Evolutionary conservation across 2,113 vertebrate genomes (phyloP), one percentile per base, ranked within the genome.

Genomic region (Plecotus auritus): DNA sequence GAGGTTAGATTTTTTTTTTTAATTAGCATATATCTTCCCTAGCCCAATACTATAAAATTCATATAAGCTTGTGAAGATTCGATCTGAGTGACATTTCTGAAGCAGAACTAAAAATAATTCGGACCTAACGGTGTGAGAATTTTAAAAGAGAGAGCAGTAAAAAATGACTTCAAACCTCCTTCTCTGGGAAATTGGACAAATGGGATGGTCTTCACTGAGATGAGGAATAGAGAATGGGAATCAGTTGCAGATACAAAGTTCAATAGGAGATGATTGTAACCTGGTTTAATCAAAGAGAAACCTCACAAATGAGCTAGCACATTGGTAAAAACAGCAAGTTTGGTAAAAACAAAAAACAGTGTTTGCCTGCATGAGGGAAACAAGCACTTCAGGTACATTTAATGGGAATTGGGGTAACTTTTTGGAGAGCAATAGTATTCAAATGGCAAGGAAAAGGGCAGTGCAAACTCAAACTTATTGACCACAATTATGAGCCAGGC

Each of bases 71-170:
- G n/a, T 83, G 40, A 30, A 78, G 28, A 70, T 32, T 35, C 83
- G 49, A 86, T 61, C n/a, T 56, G 35, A 86, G 47, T 45, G 54
- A 54, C 42, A 28, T 94, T 88, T 88, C 86, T 76, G n/a, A 93
- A 89, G n/a, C 37, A 80, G 42, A 88, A 51, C 77, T 47, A 42
- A 88, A 17, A 51, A 42, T 78, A 40, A 67, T 77, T 69, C 54
- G 51, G 32, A 64, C 51, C 73, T 64, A 49, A 56, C 64, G 47
- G 26, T 66, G 11, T 35, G 20, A 80, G 88, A 37, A 87, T 93
- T 96, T 95, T 70, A 80, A 28, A 74, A 94, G 64, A 81, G 74
- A 51, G n/a, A 83, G 35, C 69, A 87, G 56, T 74, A 23, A 61
- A 70, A 78, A 78, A 67, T 92, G 61, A 83, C 56, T 83, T 67